A percentile compares a stretch with the other conserved stretches of the same genome.
Conservation (phyloP, 1,140 invertebrate genomes). For the Chelonus insularis region DNA sequence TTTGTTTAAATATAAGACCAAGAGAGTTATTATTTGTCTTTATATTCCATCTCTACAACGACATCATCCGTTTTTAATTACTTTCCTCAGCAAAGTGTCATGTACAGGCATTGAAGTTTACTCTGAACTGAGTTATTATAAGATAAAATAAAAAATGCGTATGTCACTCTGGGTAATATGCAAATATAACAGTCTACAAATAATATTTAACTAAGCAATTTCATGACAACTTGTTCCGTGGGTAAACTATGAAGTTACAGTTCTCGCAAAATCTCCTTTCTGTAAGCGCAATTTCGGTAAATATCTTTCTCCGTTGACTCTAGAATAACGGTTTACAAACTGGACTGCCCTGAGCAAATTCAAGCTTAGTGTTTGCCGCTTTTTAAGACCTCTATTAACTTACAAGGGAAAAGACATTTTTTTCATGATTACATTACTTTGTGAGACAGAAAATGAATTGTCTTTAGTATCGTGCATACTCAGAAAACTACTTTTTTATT, state of each 20-base stretch:
- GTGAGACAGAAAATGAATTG: no score
- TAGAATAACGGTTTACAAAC: constrained; percentile 6
- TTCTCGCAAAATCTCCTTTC: constrained; percentile 4
- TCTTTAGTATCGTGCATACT: no score
- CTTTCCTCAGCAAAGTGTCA: constrained; percentile 27
- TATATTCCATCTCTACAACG: constrained; percentile 31
- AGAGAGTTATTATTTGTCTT: constrained; percentile 13
- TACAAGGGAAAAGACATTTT: constrained; percentile 11
- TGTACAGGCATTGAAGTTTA: neutral
- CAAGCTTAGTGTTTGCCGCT: constrained; percentile 3
- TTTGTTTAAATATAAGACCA: constrained; percentile 29
- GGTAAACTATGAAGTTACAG: constrained; percentile 4
- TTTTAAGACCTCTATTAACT: neutral
- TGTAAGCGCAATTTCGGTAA: constrained; percentile 18
- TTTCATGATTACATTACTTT: no score
- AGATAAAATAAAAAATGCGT: neutral
- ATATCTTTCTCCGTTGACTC: constrained; percentile 10
- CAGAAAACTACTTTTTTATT: no score
- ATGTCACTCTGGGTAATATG: neutral
- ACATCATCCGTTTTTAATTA: constrained; percentile 43
- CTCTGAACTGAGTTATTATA: neutral
- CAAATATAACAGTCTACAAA: constrained; percentile 1
- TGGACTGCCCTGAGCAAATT: constrained; percentile 20
- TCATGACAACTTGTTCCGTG: neutral
- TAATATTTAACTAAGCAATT: constrained; percentile 22